Evolutionary conservation across 2,888 invertebrate genomes (phyloP).

Genomic region (Galerucella pusilla): DNA sequence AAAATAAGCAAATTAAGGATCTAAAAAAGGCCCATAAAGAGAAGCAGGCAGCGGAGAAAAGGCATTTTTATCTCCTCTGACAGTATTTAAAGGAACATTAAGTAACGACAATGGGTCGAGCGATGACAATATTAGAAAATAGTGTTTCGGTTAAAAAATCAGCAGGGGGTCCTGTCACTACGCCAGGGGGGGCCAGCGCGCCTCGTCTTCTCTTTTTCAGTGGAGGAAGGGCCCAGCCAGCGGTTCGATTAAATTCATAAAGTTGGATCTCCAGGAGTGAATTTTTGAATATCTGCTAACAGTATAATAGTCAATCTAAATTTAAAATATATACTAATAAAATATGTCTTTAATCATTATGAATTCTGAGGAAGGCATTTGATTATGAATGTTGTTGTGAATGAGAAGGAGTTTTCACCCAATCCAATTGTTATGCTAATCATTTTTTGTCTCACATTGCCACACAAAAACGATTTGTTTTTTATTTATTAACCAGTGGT

Average conservation of each 20-base stretch:
- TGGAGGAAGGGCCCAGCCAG: slow-evolving; percentile 44
- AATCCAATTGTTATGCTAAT: slow-evolving; percentile 30
- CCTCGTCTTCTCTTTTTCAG: slow-evolving; percentile 47
- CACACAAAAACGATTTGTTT: neutral
- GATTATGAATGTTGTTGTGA: slow-evolving; percentile 29
- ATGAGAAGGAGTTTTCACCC: slow-evolving; percentile 18
- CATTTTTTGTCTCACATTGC: slow-evolving; percentile 16
- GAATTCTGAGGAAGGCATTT: slow-evolving; percentile 34
- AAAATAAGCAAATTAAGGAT: slow-evolving; percentile 34
- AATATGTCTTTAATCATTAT: slow-evolving; percentile 35
- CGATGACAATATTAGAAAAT: slow-evolving; percentile 61
- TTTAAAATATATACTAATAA: slow-evolving; percentile 37
- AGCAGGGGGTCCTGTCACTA: slow-evolving; percentile 58
- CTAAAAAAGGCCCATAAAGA: slow-evolving; percentile 28
- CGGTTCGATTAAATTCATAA: slow-evolving; percentile 35
- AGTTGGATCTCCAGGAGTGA: slow-evolving; percentile 34
- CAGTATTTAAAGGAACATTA: slow-evolving; percentile 56
- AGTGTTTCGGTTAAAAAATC: slow-evolving; percentile 59
- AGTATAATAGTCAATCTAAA: slow-evolving; percentile 37
- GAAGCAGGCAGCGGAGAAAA: slow-evolving; percentile 27
- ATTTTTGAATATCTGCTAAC: slow-evolving; percentile 37
- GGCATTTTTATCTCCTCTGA: slow-evolving; percentile 46
- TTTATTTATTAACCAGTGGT: slow-evolving; percentile 4
- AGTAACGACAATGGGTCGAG: slow-evolving; percentile 58
- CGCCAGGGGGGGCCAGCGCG: slow-evolving; percentile 52